Conservation (phyloP, 23 tunicate species). For the Oikopleura vanhoeffeni region DNA sequence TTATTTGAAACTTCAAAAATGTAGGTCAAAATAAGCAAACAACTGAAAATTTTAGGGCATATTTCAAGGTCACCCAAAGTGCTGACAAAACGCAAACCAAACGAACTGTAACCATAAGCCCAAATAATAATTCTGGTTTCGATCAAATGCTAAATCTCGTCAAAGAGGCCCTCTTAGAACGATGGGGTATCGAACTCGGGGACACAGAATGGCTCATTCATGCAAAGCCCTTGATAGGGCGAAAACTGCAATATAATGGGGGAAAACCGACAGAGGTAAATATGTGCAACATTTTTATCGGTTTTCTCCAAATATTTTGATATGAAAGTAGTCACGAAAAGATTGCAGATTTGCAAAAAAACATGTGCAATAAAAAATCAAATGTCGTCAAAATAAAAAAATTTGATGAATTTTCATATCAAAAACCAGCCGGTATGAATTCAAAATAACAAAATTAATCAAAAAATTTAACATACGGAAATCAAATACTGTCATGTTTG, state of each 20-base stretch:
- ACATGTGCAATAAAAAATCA: no score
- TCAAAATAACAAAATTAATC: no score
- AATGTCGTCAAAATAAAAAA: no score
- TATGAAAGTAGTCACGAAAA: no score
- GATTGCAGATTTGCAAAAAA: no score
- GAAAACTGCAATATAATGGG: conserved; percentile 18
- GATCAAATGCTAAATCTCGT: background rate
- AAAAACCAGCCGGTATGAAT: no score
- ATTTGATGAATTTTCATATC: no score
- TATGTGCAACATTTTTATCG: no score
- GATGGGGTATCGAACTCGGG: conserved; percentile 70
- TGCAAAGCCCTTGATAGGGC: conserved; percentile 53
- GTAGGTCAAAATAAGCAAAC: background rate
- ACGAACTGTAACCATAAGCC: background rate
- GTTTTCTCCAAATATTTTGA: no score
- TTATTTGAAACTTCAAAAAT: no score
- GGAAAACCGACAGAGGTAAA: background rate
- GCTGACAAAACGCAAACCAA: background rate
- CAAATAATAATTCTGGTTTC: background rate
- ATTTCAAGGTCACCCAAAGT: background rate
- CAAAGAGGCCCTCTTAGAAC: conserved; percentile 16
- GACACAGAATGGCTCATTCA: conserved; percentile 34
- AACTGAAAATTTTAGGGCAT: background rate
- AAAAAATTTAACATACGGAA: no score
- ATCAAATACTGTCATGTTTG: no score